phyloP scores from a whole-genome alignment of 2,888 invertebrate species.

The Bembecia ichneumoniformis region DNA sequence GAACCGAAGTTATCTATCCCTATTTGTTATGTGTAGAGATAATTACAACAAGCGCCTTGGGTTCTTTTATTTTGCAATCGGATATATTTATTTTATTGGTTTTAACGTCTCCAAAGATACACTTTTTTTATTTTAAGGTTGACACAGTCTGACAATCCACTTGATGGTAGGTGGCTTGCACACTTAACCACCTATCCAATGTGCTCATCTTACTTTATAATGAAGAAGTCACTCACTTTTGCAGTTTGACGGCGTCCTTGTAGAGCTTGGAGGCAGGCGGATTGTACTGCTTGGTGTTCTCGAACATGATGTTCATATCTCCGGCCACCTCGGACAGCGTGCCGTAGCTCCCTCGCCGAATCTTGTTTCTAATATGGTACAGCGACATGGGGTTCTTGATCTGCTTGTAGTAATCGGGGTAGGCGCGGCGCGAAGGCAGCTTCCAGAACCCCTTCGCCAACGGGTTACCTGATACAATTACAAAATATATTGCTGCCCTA shows the following conservation, averaged over 20 bases:
- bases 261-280: conserved; percentile 83
- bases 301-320: conserved; percentile 96
- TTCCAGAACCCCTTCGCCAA: conserved; percentile 94
- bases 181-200: too few relatives aligned
- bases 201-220: too few relatives aligned
- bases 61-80: too few relatives aligned
- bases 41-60: too few relatives aligned
- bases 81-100: too few relatives aligned
- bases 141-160: too few relatives aligned
- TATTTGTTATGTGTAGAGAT: too few relatives aligned
- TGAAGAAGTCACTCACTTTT: conserved; percentile 60
- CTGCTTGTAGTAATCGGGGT: conserved; percentile 98
- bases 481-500: background rate
- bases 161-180: too few relatives aligned
- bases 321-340: conserved; percentile 91
- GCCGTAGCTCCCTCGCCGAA: conserved; percentile 85
- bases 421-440: conserved; percentile 89
- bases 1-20: too few relatives aligned
- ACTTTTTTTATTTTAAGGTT: too few relatives aligned
- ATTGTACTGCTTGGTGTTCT: conserved; percentile 94
- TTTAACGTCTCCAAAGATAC: too few relatives aligned
- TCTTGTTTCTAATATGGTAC: conserved; percentile 88
- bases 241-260: conserved; percentile 87
- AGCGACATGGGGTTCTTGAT: conserved; percentile 96
- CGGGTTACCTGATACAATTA: conserved; percentile 74